Evolutionary conservation across 2,888 invertebrate genomes (phyloP).

Genomic region (Ceriagrion tenellum): DNA sequence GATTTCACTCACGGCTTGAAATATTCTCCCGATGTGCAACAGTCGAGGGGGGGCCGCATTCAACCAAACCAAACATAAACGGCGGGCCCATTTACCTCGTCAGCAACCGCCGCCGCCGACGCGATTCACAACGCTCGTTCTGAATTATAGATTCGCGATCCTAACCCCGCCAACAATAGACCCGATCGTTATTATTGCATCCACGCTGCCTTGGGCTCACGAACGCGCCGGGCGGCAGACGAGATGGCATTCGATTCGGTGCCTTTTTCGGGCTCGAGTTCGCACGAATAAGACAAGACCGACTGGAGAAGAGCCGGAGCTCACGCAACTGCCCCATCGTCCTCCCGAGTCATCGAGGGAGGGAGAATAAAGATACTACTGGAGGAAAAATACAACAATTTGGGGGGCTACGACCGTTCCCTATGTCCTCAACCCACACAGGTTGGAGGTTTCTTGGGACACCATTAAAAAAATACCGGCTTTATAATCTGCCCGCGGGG

Average conservation of each 20-base stretch:
- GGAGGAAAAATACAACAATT: neutral
- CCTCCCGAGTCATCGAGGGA: too few relatives aligned
- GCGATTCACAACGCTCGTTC: too few relatives aligned
- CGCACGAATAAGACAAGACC: slow-evolving; percentile 33
- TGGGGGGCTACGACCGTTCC: neutral
- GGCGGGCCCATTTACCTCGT: neutral
- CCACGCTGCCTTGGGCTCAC: neutral
- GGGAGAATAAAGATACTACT: too few relatives aligned
- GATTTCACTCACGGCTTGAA: slow-evolving; percentile 22
- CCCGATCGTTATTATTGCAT: neutral
- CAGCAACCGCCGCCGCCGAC: too few relatives aligned
- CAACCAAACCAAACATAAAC: neutral
- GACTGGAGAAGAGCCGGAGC: neutral
- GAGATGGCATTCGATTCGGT: neutral
- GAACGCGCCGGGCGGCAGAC: neutral
- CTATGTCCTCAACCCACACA: slow-evolving; percentile 55
- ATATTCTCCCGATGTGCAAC: neutral
- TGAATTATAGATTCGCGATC: slow-evolving; percentile 47
- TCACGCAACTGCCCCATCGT: neutral
- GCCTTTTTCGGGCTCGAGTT: slow-evolving; percentile 38
- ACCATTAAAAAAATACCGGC: neutral
- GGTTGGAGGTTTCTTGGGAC: slow-evolving; percentile 44
- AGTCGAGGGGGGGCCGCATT: too few relatives aligned
- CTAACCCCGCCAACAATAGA: neutral
- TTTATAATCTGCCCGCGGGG: neutral